Conservation (phyloP, 2,888 invertebrate genomes). For the Fragum whitleyi region DNA sequence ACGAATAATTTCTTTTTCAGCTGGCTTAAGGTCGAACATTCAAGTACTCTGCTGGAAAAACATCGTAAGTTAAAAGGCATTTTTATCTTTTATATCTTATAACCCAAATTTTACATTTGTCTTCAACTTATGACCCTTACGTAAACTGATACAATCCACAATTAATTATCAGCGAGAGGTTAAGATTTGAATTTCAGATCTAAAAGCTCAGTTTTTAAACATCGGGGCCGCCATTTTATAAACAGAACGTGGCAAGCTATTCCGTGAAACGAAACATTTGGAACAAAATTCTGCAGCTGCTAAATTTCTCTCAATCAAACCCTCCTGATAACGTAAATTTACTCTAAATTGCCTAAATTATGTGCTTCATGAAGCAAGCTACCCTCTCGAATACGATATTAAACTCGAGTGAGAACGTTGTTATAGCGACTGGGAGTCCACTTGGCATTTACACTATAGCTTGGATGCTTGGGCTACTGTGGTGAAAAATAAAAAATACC, state of each 20-base stretch:
- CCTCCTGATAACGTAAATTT: not conserved
- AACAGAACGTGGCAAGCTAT: slow-evolving; percentile 2
- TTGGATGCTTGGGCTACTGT: too few species aligned
- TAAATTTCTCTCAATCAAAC: slow-evolving; percentile 2
- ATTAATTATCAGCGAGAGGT: not conserved
- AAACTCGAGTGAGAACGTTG: not conserved
- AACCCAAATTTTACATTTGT: too few species aligned
- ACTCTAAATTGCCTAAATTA: not conserved
- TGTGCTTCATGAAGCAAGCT: not conserved
- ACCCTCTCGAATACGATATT: not conserved
- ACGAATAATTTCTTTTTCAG: too few species aligned
- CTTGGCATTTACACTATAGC: too few species aligned
- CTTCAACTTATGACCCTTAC: not conserved
- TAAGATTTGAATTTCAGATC: slow-evolving; percentile 15
- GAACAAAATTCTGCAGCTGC: slow-evolving; percentile 9
- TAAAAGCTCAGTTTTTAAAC: slow-evolving; percentile 1
- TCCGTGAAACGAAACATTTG: not conserved
- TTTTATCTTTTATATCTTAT: too few species aligned
- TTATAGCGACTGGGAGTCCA: too few species aligned
- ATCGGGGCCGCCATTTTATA: not conserved
- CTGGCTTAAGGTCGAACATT: too few species aligned
- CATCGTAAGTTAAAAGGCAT: too few species aligned
- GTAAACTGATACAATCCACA: not conserved
- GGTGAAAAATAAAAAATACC: too few species aligned
- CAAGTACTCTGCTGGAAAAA: too few species aligned